phyloP scores from a whole-genome alignment of 2,797 vertebrate species.

The Gadopsis bispinosus region DNA sequence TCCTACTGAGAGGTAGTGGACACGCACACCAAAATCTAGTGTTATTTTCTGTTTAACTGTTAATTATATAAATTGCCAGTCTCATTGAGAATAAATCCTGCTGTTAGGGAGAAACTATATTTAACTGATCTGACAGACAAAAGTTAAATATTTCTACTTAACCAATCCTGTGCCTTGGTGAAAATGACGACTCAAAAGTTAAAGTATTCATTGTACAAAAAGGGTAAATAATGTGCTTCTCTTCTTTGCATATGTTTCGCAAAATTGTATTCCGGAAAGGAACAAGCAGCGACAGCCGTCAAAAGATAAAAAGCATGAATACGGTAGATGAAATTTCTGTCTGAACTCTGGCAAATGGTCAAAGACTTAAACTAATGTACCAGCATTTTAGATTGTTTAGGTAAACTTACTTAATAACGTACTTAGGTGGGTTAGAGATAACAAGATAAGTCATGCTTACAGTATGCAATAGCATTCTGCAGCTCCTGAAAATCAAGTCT shows the following conservation, averaged over 20 bases:
- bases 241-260: too few relatives aligned
- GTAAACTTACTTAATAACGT: background rate
- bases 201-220: too few relatives aligned
- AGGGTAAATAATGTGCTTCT: too few relatives aligned
- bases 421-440: background rate
- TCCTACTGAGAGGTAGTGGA: conserved; percentile 9
- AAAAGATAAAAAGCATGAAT: too few relatives aligned
- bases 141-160: background rate
- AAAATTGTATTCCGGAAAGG: too few relatives aligned
- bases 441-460: background rate
- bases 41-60: background rate
- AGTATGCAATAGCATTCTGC: background rate
- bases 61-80: background rate
- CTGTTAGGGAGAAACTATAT: background rate
- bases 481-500: background rate
- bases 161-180: background rate
- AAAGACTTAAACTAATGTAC: background rate
- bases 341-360: background rate
- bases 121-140: background rate
- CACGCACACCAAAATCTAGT: background rate
- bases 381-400: background rate
- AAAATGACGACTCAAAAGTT: too few relatives aligned
- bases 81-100: background rate
- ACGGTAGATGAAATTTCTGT: too few relatives aligned
- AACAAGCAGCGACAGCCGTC: too few relatives aligned